These are phyloP conservation scores for Portunus trituberculatus DNA, from an alignment of 1,140 invertebrate genomes.

Conservation along the genomic window DNA sequence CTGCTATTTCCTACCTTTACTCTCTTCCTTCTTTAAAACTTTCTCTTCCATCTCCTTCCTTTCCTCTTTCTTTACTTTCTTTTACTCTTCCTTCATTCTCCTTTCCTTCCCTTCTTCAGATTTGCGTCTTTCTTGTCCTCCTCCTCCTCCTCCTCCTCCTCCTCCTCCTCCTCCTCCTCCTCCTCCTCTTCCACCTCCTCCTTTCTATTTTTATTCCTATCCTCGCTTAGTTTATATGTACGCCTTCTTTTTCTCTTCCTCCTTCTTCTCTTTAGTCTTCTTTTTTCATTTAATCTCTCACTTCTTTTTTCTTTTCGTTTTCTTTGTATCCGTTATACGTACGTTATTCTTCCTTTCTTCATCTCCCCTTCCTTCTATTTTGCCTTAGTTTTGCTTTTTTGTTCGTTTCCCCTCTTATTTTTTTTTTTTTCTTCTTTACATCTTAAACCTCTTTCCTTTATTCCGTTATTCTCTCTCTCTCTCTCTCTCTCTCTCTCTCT, in stretches of 20 bases:
- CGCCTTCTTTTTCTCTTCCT: too few species aligned
- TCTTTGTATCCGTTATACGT: not conserved
- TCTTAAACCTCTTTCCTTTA: not conserved
- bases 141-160: not conserved
- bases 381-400: not conserved
- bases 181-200: not conserved
- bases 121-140: not conserved
- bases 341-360: not conserved
- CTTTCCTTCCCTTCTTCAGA: not conserved
- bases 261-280: too few species aligned
- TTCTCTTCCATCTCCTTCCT: not conserved
- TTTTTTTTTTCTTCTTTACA: not conserved
- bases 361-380: not conserved
- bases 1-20: not conserved
- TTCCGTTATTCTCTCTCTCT: not conserved
- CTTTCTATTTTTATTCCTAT: not conserved
- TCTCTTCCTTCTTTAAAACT: not conserved
- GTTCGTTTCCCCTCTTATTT: not conserved
- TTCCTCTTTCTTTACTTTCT: not conserved
- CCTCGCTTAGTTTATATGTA: too few species aligned
- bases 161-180: not conserved
- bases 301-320: too few species aligned
- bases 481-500: not conserved
- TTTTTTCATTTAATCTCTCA: too few species aligned
- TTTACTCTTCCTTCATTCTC: not conserved